These are phyloP conservation scores for Falco naumanni DNA, from an alignment of 2,797 vertebrate genomes.

Conservation along the genomic window DNA sequence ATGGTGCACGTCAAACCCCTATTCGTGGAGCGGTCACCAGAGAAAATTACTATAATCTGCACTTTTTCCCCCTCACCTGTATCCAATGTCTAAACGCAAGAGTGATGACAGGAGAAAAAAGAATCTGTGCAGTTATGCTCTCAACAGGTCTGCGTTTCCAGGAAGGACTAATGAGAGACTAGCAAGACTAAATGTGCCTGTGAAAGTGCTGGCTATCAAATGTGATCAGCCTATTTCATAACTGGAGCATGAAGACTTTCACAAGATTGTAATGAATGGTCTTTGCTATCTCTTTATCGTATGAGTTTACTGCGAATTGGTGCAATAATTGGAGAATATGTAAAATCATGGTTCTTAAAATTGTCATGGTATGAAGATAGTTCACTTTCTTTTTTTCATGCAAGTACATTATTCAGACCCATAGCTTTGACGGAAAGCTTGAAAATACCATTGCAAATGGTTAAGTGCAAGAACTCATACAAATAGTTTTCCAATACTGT, in stretches of 20 bases:
- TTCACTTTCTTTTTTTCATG: not conserved
- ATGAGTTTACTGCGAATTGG: not conserved
- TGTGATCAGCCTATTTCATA: not conserved
- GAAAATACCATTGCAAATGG: not conserved
- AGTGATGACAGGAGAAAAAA: not conserved
- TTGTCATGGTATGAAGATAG: not conserved
- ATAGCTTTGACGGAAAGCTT: not conserved
- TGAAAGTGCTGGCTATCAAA: not conserved
- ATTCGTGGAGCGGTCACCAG: not conserved
- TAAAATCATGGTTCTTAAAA: not conserved
- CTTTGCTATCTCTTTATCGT: not conserved
- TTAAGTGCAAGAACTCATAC: not conserved
- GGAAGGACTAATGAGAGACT: not conserved
- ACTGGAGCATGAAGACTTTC: conserved; percentile 2
- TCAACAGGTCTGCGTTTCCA: not conserved
- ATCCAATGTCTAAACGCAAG: not conserved
- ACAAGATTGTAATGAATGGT: not conserved
- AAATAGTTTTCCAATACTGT: not conserved
- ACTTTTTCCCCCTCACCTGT: not conserved
- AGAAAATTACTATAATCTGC: not conserved
- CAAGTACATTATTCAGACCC: not conserved
- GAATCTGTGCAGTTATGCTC: not conserved
- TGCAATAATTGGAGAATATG: not conserved
- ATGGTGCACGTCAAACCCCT: not conserved
- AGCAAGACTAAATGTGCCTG: not conserved